A percentile compares a stretch with the other conserved stretches of the same genome.
phyloP scores from a whole-genome alignment of 2,113 vertebrate genomes.

The Amblyornis subalaris region DNA sequence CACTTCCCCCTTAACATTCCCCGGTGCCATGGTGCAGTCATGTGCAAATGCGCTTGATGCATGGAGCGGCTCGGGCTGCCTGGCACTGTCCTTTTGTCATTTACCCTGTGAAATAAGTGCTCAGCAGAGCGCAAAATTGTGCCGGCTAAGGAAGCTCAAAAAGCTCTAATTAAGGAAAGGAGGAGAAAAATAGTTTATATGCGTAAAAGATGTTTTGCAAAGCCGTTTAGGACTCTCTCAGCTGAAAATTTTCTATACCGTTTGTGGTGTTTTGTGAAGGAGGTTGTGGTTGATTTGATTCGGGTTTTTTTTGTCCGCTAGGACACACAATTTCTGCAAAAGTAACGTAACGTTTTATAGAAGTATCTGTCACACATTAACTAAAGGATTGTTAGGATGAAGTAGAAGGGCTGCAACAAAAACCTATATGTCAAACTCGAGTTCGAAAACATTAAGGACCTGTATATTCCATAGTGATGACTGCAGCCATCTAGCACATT shows the following conservation, averaged over 20 bases:
- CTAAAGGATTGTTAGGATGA: neutral
- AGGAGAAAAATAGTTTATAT: rapidly evolving
- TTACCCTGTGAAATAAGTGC: neutral
- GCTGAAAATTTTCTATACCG: neutral
- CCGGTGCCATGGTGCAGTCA: rapidly evolving
- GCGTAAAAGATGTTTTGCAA: neutral
- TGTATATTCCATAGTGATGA: neutral
- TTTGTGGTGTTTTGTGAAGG: neutral
- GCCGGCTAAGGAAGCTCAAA: neutral
- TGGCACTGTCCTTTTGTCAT: neutral
- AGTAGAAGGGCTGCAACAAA: neutral
- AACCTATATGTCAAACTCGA: neutral
- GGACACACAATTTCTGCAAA: neutral
- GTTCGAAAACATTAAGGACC: neutral
- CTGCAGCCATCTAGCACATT: neutral
- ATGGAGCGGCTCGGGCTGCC: neutral
- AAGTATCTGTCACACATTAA: neutral
- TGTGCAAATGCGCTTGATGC: neutral
- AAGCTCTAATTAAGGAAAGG: neutral
- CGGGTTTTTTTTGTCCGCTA: neutral
- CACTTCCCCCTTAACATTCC: rapidly evolving
- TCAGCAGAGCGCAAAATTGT: neutral
- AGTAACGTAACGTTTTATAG: neutral
- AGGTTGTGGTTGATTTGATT: neutral
- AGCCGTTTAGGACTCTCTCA: neutral